Percentiles rank a stretch among this genome's conserved stretches.
Conservation (phyloP, 1,140 invertebrate genomes). For the Drosophila prosaltans region DNA sequence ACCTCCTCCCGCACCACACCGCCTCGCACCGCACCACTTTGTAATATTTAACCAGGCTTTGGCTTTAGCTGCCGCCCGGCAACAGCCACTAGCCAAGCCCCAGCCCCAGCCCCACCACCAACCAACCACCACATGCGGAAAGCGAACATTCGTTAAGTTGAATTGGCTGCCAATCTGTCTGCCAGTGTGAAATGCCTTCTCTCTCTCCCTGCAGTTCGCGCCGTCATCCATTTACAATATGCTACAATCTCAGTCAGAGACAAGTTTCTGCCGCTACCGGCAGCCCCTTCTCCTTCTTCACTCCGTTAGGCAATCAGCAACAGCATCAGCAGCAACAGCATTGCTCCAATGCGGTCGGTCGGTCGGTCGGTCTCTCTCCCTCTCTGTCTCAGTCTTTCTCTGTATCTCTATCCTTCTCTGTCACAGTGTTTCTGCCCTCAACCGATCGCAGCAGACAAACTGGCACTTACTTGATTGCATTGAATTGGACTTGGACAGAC, state of each 20-base stretch:
- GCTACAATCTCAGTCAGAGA: constrained; percentile 29
- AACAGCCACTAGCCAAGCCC: constrained; percentile 43
- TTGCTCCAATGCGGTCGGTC: constrained; percentile 4
- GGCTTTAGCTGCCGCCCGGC: constrained; percentile 68
- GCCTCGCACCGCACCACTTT: background rate
- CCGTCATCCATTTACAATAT: constrained; percentile 32
- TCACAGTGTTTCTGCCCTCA: constrained; percentile 3
- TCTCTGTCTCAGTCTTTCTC: background rate
- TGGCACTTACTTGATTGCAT: constrained; percentile 79
- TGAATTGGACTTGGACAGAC: constrained; percentile 41
- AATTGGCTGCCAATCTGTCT: constrained; percentile 60
- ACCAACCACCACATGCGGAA: constrained; percentile 35
- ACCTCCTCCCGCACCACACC: background rate
- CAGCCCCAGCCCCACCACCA: constrained; percentile 26
- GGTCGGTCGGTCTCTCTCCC: background rate
- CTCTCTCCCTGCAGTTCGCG: background rate
- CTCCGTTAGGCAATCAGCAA: constrained; percentile 45
- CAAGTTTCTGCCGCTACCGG: constrained; percentile 37
- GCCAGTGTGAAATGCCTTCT: constrained; percentile 51
- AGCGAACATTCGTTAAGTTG: constrained; percentile 68
- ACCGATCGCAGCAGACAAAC: constrained; percentile 72
- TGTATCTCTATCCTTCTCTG: constrained; percentile 1
- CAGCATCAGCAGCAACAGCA: background rate
- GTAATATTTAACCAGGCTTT: constrained; percentile 19
- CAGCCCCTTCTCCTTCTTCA: background rate